Percentiles rank a stretch among this genome's conserved stretches.
Evolutionary conservation across 2,797 vertebrate species (phyloP).

Genomic region (Momotus momota): DNA sequence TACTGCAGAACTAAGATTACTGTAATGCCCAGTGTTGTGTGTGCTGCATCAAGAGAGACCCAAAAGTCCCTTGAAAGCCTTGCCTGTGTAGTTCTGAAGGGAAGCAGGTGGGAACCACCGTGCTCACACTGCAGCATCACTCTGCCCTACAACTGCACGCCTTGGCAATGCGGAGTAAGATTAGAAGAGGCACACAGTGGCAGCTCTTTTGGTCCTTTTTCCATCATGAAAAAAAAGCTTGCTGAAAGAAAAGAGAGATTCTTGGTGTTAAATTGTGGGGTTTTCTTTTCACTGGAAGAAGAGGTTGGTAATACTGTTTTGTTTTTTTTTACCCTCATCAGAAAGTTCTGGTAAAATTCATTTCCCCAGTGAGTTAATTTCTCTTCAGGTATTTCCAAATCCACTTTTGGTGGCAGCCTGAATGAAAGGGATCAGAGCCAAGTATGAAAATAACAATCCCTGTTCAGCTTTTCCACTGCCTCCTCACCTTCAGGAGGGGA

Average conservation of each 20-base stretch:
- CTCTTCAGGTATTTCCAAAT: background rate
- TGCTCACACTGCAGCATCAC: background rate
- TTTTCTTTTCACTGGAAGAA: fast-evolving
- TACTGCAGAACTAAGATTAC: background rate
- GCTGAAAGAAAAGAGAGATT: background rate
- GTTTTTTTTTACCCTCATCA: background rate
- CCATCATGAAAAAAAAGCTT: background rate
- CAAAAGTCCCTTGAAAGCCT: background rate
- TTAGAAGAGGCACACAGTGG: background rate
- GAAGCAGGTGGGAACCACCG: background rate
- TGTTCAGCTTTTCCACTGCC: background rate
- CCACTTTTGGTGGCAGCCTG: background rate
- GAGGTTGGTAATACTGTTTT: background rate
- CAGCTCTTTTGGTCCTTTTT: background rate
- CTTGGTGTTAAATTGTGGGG: background rate
- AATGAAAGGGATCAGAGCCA: background rate
- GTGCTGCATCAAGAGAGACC: background rate
- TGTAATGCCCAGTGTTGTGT: fast-evolving
- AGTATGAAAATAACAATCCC: background rate
- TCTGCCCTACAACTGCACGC: background rate
- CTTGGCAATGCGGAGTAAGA: background rate
- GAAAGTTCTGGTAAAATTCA: background rate
- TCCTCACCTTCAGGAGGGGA: background rate
- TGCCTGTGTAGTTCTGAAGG: background rate
- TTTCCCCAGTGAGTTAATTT: background rate